Conservation (phyloP, 2,797 vertebrate species). For the Octomys mimax region DNA sequence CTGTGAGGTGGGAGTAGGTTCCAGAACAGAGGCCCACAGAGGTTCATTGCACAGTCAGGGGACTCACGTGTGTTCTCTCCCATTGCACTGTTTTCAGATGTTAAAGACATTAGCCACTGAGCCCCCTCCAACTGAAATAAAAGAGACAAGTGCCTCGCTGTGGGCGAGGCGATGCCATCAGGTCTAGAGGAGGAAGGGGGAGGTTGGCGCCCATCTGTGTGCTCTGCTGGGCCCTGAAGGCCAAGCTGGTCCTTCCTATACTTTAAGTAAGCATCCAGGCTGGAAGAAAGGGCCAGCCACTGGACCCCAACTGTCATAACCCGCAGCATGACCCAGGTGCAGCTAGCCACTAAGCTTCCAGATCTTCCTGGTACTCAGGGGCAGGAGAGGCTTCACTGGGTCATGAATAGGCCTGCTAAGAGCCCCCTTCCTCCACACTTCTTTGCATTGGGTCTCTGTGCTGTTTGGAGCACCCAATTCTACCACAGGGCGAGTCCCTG, state of each 20-base stretch:
- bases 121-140: neutral
- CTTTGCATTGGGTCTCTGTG: neutral
- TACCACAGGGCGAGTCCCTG: neutral
- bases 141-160: neutral
- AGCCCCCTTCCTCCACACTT: neutral
- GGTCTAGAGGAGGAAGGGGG: neutral
- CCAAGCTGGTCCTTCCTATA: neutral
- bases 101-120: neutral
- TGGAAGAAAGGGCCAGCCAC: neutral
- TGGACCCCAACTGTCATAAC: constrained; percentile 5
- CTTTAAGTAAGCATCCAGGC: neutral
- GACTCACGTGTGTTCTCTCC: neutral
- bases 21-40: neutral
- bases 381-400: neutral
- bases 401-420: rapidly evolving
- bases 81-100: neutral
- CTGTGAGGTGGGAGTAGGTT: neutral
- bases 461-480: neutral
- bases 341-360: neutral
- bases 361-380: neutral
- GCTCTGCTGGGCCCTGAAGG: neutral
- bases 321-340: neutral
- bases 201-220: neutral
- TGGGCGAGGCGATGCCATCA: neutral
- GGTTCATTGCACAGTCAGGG: too few species aligned